Base-by-base conservation (phyloP, 2,113 vertebrate species). In the Vidua chalybeata region DNA sequence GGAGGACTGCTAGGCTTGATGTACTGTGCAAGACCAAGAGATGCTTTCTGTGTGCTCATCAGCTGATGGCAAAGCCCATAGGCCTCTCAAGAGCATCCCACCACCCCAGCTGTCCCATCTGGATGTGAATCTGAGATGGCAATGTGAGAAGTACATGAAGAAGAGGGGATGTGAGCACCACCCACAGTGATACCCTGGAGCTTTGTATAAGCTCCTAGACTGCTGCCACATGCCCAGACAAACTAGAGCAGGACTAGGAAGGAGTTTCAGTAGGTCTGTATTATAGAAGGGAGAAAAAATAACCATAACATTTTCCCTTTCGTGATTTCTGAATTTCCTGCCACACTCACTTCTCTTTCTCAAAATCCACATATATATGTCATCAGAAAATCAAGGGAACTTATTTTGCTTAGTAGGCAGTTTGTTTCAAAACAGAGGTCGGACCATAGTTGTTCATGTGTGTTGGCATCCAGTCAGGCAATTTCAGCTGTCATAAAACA, bases 401-500 rank as follows among this genome's bases (percentile, higher is more conserved):
- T 21, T 21, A 49, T 81, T 93, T 74, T 95, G 54, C 64, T 93
- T 80, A 81, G 72, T 81, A 59, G 11, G 68, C 72, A 91, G 39
- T 90, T 94, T 87, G 72, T 92, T 87, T 91, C 31, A 66, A 91
- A 87, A 37, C 49, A 76, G n/a, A 84, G 17, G 15, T 63, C 64
- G 41, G 77, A 63, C 56, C 66, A 63, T 51, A 83, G 37, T 43
- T 62, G 31, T 54, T 90, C 67, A 7, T 59, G 13, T 17, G 21
- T 59, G 11, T 30, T 92, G 79, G 63, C 46, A 39, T 62, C 48
- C 64, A 84, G 64, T 86, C 59, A 92, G 59, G 55, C 37, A 77
- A 77, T 86, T 90, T 86, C 68, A 92, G 51, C 68, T 89, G 68
- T 86, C 80, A 61, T 96, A 94, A 96, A 92, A 54, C 64, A 84